Evolutionary conservation across 2,888 invertebrate genomes (phyloP).

Genomic region (Apodemia mormo): DNA sequence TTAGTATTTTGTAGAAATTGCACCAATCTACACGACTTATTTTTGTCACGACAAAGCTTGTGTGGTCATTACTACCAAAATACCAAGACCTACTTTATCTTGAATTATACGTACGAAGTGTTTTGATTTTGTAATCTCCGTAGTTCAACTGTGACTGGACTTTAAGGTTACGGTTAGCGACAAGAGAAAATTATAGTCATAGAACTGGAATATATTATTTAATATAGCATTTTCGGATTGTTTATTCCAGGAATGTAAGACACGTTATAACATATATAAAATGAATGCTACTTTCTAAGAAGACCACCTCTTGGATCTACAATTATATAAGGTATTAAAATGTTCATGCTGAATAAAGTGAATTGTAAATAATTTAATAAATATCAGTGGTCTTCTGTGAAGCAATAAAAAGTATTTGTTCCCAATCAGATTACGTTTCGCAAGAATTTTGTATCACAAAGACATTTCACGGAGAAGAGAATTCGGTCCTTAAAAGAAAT

Average conservation of each 20-base stretch:
- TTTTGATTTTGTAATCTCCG: slow-evolving; percentile 23
- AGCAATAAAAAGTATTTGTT: too few relatives aligned
- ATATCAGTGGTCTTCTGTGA: too few relatives aligned
- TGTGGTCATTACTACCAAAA: slow-evolving; percentile 54
- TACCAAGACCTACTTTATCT: slow-evolving; percentile 40
- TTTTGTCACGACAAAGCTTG: slow-evolving; percentile 44
- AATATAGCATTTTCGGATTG: slow-evolving; percentile 48
- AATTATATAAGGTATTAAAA: too few relatives aligned
- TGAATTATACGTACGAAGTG: slow-evolving; percentile 19
- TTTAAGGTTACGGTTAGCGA: slow-evolving; percentile 37
- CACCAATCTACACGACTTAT: slow-evolving; percentile 22
- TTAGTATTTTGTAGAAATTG: slow-evolving; percentile 18
- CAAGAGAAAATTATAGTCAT: slow-evolving; percentile 61
- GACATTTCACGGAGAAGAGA: too few relatives aligned
- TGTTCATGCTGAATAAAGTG: too few relatives aligned
- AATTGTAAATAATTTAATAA: too few relatives aligned
- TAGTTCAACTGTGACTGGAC: slow-evolving; percentile 43
- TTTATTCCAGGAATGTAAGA: slow-evolving; percentile 49
- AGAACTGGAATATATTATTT: slow-evolving; percentile 58
- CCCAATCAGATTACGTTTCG: too few relatives aligned
- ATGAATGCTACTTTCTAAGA: slow-evolving; percentile 18
- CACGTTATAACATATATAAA: slow-evolving; percentile 39
- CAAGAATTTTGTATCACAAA: too few relatives aligned
- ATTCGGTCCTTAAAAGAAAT: too few relatives aligned
- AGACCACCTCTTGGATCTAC: slow-evolving; percentile 27